Base-by-base conservation (phyloP, 2,797 vertebrate species). In the Microctenopoma lineatum region DNA sequence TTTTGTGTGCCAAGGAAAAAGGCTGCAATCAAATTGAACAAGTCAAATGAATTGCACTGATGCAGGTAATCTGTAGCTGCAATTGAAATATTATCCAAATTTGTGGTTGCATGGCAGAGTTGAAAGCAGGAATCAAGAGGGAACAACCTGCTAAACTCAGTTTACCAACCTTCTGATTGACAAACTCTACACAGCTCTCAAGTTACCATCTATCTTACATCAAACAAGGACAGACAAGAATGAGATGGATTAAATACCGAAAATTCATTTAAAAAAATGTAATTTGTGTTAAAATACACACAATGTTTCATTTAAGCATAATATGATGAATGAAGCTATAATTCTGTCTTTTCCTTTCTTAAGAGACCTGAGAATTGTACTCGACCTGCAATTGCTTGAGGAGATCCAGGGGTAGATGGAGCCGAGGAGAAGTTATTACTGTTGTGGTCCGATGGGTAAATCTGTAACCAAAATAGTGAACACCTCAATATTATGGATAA, bases 371-470 rank as follows among this genome's bases (percentile, higher is more conserved):
- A 56, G 12, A 64, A 57, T 1, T 53, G 2, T 42, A 70, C 15
- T 47, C 47, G 86, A 99, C 98, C 96, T 95, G 96, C 88, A 54
- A 99, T 95, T 78, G 95, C 95, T 92, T 99, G 97, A 39, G 98
- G 98, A 66, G 98, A 99, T 69, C 97, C 97, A 71, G 97, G 96
- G 0, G 97, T 98, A 56, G 98, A 97, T 0, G 98, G 97, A 83
- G 97, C 96, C 53, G 96, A 97, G 46, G 97, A 95, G 2, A 97
- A 96, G 94, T 97, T 99, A 95, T 96, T 98, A 88, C 96, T 97
- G 85, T 96, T 97, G 91, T 98, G 98, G 90, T 99, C 98, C 0
- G 98, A 97, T 34, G 97, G 97, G 84, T 99, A 99, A 91, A 99
- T 99, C 98, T 99, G 86, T 11, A 82, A 71, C 59, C 56, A 45